Conservation (phyloP, 2,113 vertebrate genomes). For the Archilochus colubris region DNA sequence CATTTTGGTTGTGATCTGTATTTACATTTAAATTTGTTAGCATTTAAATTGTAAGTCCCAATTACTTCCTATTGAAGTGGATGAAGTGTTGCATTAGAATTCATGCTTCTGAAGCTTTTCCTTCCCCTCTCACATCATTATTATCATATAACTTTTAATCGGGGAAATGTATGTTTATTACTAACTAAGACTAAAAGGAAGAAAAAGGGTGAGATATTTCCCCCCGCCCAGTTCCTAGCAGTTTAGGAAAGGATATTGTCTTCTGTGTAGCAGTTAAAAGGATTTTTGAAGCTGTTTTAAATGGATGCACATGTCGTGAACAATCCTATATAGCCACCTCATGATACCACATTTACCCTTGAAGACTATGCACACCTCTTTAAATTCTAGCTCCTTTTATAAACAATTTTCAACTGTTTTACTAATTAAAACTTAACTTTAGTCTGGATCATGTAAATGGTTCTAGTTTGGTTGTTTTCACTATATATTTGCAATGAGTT, state of each 20-base stretch:
- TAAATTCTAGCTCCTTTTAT: background rate
- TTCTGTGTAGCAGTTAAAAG: constrained; percentile 1
- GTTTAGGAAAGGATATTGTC: background rate
- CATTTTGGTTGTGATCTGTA: background rate
- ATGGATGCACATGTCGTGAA: constrained; percentile 9
- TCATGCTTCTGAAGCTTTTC: background rate
- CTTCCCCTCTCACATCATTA: background rate
- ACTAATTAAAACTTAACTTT: background rate
- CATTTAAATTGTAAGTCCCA: background rate
- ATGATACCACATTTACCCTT: background rate
- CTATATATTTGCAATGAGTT: constrained; percentile 5
- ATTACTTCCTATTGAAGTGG: background rate
- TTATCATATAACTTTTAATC: constrained; percentile 7
- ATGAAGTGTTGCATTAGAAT: constrained; percentile 13
- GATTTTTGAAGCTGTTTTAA: background rate
- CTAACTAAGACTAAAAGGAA: background rate
- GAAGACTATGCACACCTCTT: background rate
- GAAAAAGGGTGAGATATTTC: background rate
- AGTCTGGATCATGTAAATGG: background rate
- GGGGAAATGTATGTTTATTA: constrained; percentile 9
- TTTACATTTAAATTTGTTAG: background rate
- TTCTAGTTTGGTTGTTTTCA: constrained; percentile 19
- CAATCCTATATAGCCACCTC: background rate
- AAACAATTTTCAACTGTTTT: constrained; percentile 18
- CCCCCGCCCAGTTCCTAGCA: background rate